These are phyloP conservation scores for Ennomos quercinarius DNA, from an alignment of 2,888 invertebrate species.

Conservation along the genomic window DNA sequence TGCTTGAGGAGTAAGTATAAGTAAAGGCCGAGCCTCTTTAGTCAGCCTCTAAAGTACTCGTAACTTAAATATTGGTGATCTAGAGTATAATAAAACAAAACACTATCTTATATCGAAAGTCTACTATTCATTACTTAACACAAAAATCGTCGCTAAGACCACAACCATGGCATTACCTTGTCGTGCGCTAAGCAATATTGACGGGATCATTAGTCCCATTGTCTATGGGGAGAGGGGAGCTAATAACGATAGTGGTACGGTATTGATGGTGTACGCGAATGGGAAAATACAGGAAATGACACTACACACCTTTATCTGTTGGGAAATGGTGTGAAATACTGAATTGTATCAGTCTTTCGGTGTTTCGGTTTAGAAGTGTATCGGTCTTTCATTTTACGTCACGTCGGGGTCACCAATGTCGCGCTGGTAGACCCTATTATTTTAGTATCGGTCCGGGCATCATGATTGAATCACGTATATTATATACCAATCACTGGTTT, in stretches of 20 bases:
- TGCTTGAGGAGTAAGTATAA: too few species aligned
- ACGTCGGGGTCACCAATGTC: too few species aligned
- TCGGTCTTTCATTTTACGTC: too few species aligned
- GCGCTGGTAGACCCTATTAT: too few species aligned
- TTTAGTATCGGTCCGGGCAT: too few species aligned
- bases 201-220: slow-evolving; percentile 63
- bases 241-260: slow-evolving; percentile 28
- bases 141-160: slow-evolving; percentile 6
- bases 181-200: slow-evolving; percentile 69
- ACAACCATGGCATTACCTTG: slow-evolving; percentile 36
- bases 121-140: slow-evolving; percentile 9
- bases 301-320: slow-evolving; percentile 20
- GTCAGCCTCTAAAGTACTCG: too few species aligned
- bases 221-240: slow-evolving; percentile 53
- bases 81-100: not conserved
- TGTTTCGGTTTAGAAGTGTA: too few species aligned
- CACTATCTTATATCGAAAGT: not conserved
- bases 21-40: too few species aligned
- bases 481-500: too few species aligned
- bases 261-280: slow-evolving; percentile 25
- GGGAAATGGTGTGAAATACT: not conserved
- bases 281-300: slow-evolving; percentile 23
- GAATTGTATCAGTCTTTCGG: too few species aligned
- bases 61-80: too few species aligned
- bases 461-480: too few species aligned